Evolutionary conservation across 1,140 invertebrate species (phyloP).

Genomic region (Nautilus pompilius): DNA sequence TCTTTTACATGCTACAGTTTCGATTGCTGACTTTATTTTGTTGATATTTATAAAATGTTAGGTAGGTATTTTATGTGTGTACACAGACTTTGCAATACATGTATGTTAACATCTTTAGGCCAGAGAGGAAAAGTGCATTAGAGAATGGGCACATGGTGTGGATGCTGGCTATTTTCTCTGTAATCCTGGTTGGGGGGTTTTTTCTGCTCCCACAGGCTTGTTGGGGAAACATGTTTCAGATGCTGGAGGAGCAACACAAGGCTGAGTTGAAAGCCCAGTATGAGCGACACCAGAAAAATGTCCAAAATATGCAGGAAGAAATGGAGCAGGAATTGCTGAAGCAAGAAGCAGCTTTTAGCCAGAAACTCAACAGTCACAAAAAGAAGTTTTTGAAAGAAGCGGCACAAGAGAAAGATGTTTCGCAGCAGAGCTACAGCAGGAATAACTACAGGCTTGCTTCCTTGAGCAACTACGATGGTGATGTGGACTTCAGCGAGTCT

Average conservation of each 20-base stretch:
- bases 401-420: too few relatives aligned
- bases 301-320: slow-evolving; percentile 31
- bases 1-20: too few relatives aligned
- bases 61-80: too few relatives aligned
- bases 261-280: slow-evolving; percentile 30
- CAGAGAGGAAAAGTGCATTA: too few relatives aligned
- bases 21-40: too few relatives aligned
- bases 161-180: too few relatives aligned
- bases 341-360: slow-evolving; percentile 25
- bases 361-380: slow-evolving; percentile 25
- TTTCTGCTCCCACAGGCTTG: slow-evolving; percentile 18
- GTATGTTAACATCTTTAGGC: too few relatives aligned
- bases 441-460: neutral
- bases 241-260: slow-evolving; percentile 33
- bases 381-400: slow-evolving; percentile 13
- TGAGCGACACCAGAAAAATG: slow-evolving; percentile 28
- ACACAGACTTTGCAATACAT: too few relatives aligned
- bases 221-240: slow-evolving; percentile 39
- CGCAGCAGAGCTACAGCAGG: neutral
- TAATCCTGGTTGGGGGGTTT: too few relatives aligned
- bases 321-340: slow-evolving; percentile 30
- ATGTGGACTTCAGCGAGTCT: neutral
- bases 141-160: too few relatives aligned
- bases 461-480: neutral
- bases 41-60: too few relatives aligned